Conservation (phyloP, 1,140 invertebrate genomes). For the Drosophila leontia region DNA sequence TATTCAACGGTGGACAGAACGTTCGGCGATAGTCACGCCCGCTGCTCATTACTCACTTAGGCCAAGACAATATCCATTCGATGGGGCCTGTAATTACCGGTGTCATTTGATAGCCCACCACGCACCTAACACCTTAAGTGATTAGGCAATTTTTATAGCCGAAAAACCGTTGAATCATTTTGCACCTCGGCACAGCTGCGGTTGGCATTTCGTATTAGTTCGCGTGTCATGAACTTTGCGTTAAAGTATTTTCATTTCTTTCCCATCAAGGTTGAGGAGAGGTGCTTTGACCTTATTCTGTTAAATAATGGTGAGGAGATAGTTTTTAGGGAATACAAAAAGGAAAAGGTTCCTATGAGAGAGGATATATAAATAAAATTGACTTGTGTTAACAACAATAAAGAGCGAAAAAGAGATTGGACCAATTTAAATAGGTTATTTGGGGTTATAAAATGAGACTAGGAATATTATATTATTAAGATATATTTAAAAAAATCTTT, state of each 20-base stretch:
- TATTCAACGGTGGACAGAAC: slow-evolving; percentile 18
- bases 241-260: slow-evolving; percentile 25
- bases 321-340: neutral
- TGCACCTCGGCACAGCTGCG: slow-evolving; percentile 45
- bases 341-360: neutral
- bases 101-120: slow-evolving; percentile 53
- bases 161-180: slow-evolving; percentile 61
- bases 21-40: slow-evolving; percentile 33
- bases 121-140: slow-evolving; percentile 49
- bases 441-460: too few relatives aligned
- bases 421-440: too few relatives aligned
- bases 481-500: too few relatives aligned
- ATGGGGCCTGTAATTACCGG: slow-evolving; percentile 43
- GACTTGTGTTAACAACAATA: neutral
- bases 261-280: slow-evolving; percentile 26
- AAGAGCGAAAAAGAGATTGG: too few relatives aligned
- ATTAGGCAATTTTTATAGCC: slow-evolving; percentile 63
- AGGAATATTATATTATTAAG: too few relatives aligned
- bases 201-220: slow-evolving; percentile 39
- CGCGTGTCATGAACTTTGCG: slow-evolving; percentile 50
- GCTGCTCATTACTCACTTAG: slow-evolving; percentile 34
- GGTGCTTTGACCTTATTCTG: slow-evolving; percentile 24
- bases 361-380: neutral
- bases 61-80: slow-evolving; percentile 41
- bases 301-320: slow-evolving; percentile 6